Conservation (phyloP, 2,797 vertebrate species). For the Sternotherus odoratus region DNA sequence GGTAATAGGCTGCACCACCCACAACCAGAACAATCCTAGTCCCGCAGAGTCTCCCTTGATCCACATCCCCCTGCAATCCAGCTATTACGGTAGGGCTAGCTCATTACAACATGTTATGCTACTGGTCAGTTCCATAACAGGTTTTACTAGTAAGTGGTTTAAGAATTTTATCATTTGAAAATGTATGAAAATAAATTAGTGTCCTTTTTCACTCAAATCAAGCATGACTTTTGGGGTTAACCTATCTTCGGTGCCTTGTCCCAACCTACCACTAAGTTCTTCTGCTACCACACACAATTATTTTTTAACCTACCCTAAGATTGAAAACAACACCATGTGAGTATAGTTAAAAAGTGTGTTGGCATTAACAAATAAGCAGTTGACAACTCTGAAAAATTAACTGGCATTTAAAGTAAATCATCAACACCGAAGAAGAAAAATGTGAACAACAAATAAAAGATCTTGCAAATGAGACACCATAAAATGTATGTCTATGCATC, state of each 20-base stretch:
- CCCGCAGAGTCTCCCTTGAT: neutral
- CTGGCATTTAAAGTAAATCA: conserved; percentile 48
- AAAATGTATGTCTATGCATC: conserved; percentile 62
- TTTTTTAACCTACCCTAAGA: neutral
- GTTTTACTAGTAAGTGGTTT: neutral
- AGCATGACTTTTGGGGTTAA: neutral
- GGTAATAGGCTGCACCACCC: neutral
- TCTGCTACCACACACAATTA: neutral
- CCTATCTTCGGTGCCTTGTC: neutral
- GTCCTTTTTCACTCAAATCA: neutral
- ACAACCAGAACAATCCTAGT: neutral
- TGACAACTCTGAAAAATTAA: conserved; percentile 37
- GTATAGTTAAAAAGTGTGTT: neutral
- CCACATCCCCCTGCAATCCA: neutral
- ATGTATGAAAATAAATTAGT: neutral
- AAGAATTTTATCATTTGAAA: conserved; percentile 17
- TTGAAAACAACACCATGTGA: neutral
- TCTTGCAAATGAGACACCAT: conserved; percentile 51
- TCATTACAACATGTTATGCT: neutral
- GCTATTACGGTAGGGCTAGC: neutral
- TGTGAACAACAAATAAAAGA: conserved; percentile 46
- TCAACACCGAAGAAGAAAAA: conserved; percentile 58
- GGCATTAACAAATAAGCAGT: neutral
- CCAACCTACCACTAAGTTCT: neutral
- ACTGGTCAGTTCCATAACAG: neutral